Conservation (phyloP, 1,140 invertebrate genomes). For the Atta cephalotes region DNA sequence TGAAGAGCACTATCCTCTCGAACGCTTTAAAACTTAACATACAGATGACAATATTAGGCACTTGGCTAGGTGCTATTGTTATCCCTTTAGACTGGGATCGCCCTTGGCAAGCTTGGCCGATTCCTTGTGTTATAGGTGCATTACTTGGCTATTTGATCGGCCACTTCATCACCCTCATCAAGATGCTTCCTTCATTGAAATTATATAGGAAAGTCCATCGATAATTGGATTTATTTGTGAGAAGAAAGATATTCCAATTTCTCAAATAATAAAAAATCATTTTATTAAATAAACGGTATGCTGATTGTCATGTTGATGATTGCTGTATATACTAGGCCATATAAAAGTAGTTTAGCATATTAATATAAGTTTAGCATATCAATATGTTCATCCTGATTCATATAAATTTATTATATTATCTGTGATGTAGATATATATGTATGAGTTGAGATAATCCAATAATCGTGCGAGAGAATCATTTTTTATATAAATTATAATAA, state of each 20-base stretch:
- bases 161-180: constrained; percentile 87
- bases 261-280: background rate
- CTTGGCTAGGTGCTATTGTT: constrained; percentile 94
- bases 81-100: constrained; percentile 97
- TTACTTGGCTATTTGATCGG: constrained; percentile 88
- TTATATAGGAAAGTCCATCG: constrained; percentile 70
- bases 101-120: constrained; percentile 95
- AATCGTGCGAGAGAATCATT: background rate
- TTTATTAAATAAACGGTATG: constrained; percentile 1
- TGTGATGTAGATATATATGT: constrained; percentile 12
- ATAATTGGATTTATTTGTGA: constrained; percentile 45
- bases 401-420: background rate
- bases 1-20: constrained; percentile 86
- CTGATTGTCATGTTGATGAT: background rate
- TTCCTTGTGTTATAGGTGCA: constrained; percentile 91
- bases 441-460: background rate
- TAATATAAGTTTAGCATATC: background rate
- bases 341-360: background rate
- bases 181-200: constrained; percentile 79
- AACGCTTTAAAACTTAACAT: constrained; percentile 88
- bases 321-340: background rate
- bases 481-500: constrained; percentile 27
- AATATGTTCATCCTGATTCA: background rate
- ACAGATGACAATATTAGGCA: constrained; percentile 90
- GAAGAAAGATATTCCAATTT: background rate